These are phyloP conservation scores for Caenorhabditis japonica DNA, from an alignment of 2,888 invertebrate genomes.

Conservation along the genomic window DNA sequence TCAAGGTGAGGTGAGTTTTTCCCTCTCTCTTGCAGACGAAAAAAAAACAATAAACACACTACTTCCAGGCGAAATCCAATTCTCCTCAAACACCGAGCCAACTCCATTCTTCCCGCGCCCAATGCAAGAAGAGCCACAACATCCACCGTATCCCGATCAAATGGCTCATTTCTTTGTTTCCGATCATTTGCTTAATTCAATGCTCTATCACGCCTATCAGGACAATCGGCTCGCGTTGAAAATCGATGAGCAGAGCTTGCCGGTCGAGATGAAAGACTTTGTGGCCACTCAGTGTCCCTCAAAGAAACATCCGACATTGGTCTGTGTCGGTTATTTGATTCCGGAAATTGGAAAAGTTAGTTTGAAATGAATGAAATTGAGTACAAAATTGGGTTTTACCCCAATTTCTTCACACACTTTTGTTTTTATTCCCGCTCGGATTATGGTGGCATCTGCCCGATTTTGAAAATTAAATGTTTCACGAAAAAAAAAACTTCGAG, in stretches of 20 bases:
- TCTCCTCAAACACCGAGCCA: conserved; percentile 51
- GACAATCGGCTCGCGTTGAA: conserved; percentile 68
- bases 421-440: conserved; percentile 28
- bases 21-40: too few species aligned
- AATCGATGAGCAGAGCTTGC: conserved; percentile 51
- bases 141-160: conserved; percentile 40
- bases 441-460: too few species aligned
- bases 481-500: too few species aligned
- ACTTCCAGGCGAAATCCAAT: conserved; percentile 71
- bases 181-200: conserved; percentile 72
- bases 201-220: conserved; percentile 75
- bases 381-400: conserved; percentile 68
- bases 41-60: too few species aligned
- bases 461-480: too few species aligned
- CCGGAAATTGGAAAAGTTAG: conserved; percentile 56
- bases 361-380: conserved; percentile 69
- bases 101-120: conserved; percentile 72
- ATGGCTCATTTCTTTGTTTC: conserved; percentile 76
- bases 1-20: conserved; percentile 58
- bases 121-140: conserved; percentile 59
- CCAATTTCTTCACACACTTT: conserved; percentile 70
- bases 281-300: conserved; percentile 67
- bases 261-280: conserved; percentile 63
- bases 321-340: conserved; percentile 48
- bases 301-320: conserved; percentile 29